Conservation (phyloP, 2,113 vertebrate species). For the Varanus salvator region DNA sequence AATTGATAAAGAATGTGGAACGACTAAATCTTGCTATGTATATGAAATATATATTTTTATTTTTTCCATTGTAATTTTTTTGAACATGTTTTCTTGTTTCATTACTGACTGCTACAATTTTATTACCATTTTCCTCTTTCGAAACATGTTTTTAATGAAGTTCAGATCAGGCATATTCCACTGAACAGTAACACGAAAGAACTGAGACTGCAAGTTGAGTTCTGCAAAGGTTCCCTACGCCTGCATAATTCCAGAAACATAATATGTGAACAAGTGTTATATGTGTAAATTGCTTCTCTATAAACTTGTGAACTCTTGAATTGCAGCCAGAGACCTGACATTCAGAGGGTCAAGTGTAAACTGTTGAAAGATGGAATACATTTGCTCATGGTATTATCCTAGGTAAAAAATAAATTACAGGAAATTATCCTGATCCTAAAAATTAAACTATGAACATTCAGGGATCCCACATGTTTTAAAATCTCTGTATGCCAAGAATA, state of each 20-base stretch:
- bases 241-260: not conserved
- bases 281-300: not conserved
- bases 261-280: not conserved
- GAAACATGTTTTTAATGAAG: not conserved
- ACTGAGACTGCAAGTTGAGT: not conserved
- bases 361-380: not conserved
- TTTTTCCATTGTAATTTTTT: not conserved
- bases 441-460: not conserved
- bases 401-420: not conserved
- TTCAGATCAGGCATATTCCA: not conserved
- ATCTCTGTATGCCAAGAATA: not conserved
- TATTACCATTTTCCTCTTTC: not conserved
- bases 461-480: too few species aligned
- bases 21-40: not conserved
- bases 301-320: constrained; percentile 10
- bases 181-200: not conserved
- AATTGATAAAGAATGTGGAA: not conserved
- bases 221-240: not conserved
- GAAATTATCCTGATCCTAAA: not conserved
- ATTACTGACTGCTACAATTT: not conserved
- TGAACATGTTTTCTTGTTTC: not conserved
- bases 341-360: not conserved
- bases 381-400: not conserved
- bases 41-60: not conserved
- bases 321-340: not conserved